These are phyloP conservation scores for Caretta caretta DNA, from an alignment of 2,113 vertebrate genomes.

Conservation along the genomic window DNA sequence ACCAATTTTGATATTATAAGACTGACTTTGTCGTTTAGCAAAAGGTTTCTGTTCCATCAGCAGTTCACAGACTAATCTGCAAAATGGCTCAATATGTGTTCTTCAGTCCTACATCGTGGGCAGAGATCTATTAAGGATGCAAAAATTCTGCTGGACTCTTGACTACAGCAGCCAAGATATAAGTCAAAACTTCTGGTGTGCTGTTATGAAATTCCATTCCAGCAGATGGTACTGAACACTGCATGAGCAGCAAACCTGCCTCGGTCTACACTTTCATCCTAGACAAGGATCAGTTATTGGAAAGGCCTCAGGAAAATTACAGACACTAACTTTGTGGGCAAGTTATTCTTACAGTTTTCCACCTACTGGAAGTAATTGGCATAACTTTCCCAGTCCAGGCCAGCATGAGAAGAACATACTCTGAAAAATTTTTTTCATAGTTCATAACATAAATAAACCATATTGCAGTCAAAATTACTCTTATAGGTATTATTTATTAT, in stretches of 20 bases:
- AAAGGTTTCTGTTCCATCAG: slow-evolving; percentile 45
- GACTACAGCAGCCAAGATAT: not conserved
- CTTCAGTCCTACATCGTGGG: not conserved
- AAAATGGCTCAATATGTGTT: slow-evolving; percentile 46
- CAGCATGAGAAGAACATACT: too few species aligned
- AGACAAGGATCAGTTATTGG: not conserved
- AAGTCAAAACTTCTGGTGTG: not conserved
- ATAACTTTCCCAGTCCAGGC: too few species aligned
- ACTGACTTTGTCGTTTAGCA: slow-evolving; percentile 46
- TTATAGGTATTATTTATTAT: too few species aligned
- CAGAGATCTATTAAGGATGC: not conserved
- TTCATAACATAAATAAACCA: too few species aligned
- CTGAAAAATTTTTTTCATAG: too few species aligned
- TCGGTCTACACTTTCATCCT: not conserved
- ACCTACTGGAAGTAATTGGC: too few species aligned
- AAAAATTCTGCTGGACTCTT: not conserved
- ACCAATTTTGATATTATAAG: slow-evolving; percentile 1
- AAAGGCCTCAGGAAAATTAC: too few species aligned
- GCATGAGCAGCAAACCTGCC: not conserved
- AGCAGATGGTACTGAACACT: not conserved
- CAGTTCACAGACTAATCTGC: slow-evolving; percentile 46
- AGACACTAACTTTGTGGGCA: too few species aligned
- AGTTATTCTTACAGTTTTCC: too few species aligned
- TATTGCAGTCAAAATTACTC: too few species aligned
- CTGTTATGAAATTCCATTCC: not conserved